Conservation (phyloP, 2,888 invertebrate genomes). For the Operophtera brumata region DNA sequence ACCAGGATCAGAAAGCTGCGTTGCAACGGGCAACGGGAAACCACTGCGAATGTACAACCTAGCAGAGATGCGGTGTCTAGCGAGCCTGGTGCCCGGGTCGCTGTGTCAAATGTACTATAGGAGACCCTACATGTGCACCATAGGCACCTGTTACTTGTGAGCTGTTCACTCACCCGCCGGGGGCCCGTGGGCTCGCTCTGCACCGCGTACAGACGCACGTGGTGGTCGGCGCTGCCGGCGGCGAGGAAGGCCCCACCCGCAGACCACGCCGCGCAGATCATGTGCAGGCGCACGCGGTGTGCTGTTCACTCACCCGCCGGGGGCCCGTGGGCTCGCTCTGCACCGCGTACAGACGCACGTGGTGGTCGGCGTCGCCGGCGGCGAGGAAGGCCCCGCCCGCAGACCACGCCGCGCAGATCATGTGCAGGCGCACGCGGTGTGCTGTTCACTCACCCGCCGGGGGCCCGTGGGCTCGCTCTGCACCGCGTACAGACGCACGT, state of each 20-base stretch:
- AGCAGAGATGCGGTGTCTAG: too few species aligned
- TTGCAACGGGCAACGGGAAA: too few species aligned
- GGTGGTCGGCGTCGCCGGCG: conserved; percentile 96
- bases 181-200: conserved; percentile 80
- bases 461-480: conserved; percentile 80
- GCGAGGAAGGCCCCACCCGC: conserved; percentile 86
- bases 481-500: conserved; percentile 94
- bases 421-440: conserved; percentile 90
- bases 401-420: conserved; percentile 88
- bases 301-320: conserved; percentile 54
- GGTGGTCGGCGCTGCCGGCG: conserved; percentile 96
- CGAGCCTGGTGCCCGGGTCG: too few species aligned
- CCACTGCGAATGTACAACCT: too few species aligned
- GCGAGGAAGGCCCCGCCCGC: conserved; percentile 86
- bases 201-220: conserved; percentile 94
- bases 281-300: conserved; percentile 95
- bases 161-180: conserved; percentile 54
- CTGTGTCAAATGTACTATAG: too few species aligned
- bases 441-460: conserved; percentile 53
- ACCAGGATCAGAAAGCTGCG: too few species aligned
- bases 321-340: conserved; percentile 80
- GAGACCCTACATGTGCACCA: too few species aligned
- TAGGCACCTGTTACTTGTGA: too few species aligned
- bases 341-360: conserved; percentile 94
- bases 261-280: conserved; percentile 88